phyloP scores from a whole-genome alignment of 2,797 vertebrate genomes.

The Notamacropus eugenii region DNA sequence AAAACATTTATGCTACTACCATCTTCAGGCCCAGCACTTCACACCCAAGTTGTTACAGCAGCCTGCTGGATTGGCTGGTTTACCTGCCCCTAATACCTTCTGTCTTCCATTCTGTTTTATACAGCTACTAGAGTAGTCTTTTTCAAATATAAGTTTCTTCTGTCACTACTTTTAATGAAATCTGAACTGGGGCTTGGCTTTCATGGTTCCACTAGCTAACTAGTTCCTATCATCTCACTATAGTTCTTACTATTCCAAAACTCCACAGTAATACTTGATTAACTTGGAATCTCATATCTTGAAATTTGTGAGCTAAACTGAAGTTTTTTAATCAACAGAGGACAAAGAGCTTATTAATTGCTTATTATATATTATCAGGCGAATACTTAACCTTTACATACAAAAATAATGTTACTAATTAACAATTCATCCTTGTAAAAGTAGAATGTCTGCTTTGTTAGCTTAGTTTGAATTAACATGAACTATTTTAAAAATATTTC shows the following conservation, averaged over 20 bases:
- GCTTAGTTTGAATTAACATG: not conserved
- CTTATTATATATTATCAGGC: not conserved
- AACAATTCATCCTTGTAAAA: not conserved
- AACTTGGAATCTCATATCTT: not conserved
- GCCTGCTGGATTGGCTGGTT: not conserved
- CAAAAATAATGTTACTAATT: not conserved
- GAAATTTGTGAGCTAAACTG: not conserved
- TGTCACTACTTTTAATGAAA: not conserved
- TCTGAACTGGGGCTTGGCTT: not conserved
- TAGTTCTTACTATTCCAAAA: not conserved
- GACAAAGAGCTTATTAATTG: not conserved
- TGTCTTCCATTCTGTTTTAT: not conserved
- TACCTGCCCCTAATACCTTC: not conserved
- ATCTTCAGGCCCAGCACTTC: not conserved
- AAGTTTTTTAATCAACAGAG: not conserved
- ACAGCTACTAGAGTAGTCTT: not conserved
- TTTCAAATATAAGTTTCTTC: not conserved
- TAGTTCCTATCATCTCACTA: not conserved
- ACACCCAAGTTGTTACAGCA: not conserved
- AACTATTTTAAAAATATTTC: not conserved
- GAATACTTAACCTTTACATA: not conserved
- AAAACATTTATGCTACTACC: not conserved
- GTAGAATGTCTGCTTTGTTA: not conserved
- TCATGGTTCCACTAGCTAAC: not conserved
- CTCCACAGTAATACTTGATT: not conserved